Base-by-base conservation (phyloP, 2,888 invertebrate species). In the Cephonodes hylas region DNA sequence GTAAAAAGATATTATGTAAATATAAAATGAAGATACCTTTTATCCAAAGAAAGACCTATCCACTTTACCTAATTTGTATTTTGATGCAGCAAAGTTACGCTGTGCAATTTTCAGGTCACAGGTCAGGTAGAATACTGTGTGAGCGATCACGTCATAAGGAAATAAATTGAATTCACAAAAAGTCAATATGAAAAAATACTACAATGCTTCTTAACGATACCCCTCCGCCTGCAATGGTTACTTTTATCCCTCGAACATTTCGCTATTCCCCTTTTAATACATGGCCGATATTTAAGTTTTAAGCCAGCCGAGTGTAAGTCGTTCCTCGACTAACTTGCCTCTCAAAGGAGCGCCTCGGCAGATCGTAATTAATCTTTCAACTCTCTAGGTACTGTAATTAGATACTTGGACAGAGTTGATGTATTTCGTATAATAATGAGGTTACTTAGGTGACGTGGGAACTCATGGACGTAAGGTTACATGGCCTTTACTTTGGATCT, bases 281-380 rank as follows among this genome's bases (percentile, higher is more conserved):
- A 27, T 15, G n/a, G n/a, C 27, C 8, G 25, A 27, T 23, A 27
- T 56, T 42, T 27, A 45, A 58, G 57, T 46, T 45, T 61, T 45
- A 46, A 25, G 38, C 13, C 25, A 18, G 23, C n/a, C n/a, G 46
- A 22, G 53, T 25, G 25, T 46, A 38, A 56, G 53, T 45, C 31
- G 46, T 58, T 22, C 23, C 42, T 42, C 31, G 20, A 31, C 67
- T 67, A 71, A 70, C 68, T 73, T 70, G 71, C 67, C 66, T 71
- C 69, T 74, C 76, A 73, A 75, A 77, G 75, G 69, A 69, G 60
- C 64, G 64, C 70, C 68, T 42, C 56, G 71, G 69, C 69, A 66
- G 64, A 63, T 66, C 68, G 79, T 74, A 78, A 78, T 78, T 78
- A 78, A 75, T 77, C 75, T 75, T 72, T 74, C 73, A 76, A 74